Evolutionary conservation across 2,113 vertebrate species (phyloP).

Genomic region (Caranx ignobilis): DNA sequence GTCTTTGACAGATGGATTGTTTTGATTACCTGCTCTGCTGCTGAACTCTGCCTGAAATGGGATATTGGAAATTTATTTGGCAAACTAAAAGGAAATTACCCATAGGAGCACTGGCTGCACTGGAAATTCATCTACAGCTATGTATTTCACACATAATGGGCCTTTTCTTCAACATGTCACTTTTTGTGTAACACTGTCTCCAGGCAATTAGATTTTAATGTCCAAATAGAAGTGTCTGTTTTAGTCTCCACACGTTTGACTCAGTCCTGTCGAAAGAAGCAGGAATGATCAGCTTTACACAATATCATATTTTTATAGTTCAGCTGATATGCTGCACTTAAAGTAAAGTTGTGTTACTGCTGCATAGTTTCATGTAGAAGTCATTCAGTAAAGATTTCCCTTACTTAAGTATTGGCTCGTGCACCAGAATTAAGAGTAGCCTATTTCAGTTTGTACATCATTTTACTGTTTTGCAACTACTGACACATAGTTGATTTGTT

Average conservation of each 20-base stretch:
- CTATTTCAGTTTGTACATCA: background rate
- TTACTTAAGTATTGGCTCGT: background rate
- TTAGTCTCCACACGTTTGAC: constrained; percentile 9
- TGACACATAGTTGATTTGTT: background rate
- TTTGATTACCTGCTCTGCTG: constrained; percentile 1
- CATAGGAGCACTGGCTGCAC: background rate
- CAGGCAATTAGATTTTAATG: constrained; percentile 14
- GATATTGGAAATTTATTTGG: constrained; percentile 4
- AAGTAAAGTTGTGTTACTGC: no score
- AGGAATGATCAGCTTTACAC: background rate
- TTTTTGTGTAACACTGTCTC: constrained; percentile 9
- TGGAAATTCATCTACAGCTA: background rate
- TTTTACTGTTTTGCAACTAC: background rate
- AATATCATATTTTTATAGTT: background rate
- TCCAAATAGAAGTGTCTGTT: constrained; percentile 28
- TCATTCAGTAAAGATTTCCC: background rate
- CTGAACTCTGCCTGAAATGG: constrained; percentile 3
- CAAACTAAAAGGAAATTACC: constrained; percentile 13
- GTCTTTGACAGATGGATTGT: constrained; percentile 12
- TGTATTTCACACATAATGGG: constrained; percentile 32
- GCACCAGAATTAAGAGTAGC: background rate
- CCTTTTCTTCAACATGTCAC: constrained; percentile 35
- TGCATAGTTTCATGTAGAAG: background rate
- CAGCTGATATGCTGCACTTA: no score
- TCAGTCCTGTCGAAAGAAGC: constrained; percentile 14